A percentile compares a stretch with the other conserved stretches of the same genome.
phyloP scores from a whole-genome alignment of 2,113 vertebrate genomes.

The Alosa alosa region DNA sequence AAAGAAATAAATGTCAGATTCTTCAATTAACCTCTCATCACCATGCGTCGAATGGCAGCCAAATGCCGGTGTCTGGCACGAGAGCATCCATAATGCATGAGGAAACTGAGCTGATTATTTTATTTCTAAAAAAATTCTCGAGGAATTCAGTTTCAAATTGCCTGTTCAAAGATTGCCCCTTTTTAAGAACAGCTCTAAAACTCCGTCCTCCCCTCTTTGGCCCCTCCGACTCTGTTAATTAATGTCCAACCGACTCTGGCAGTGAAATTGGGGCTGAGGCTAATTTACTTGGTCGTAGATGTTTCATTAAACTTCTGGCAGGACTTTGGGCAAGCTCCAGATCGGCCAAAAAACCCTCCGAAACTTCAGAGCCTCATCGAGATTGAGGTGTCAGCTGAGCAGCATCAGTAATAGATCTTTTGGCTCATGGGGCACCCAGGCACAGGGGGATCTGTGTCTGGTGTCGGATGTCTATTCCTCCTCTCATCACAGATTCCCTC shows the following conservation, averaged over 20 bases:
- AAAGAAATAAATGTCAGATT: conserved; percentile 6
- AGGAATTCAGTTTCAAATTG: conserved; percentile 7
- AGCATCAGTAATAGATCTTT: conserved; percentile 44
- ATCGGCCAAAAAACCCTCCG: neutral
- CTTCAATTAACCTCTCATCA: conserved; percentile 28
- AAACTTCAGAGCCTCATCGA: conserved; percentile 13
- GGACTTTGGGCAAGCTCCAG: conserved; percentile 20
- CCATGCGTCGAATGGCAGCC: conserved; percentile 4
- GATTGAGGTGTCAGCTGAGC: conserved; percentile 20
- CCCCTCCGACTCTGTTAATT: conserved; percentile 22
- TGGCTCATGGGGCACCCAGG: conserved; percentile 26
- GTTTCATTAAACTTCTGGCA: conserved; percentile 44
- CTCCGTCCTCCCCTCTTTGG: neutral
- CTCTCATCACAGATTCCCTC: conserved; percentile 34
- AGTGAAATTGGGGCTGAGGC: conserved; percentile 22
- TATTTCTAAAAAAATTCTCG: neutral
- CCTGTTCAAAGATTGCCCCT: conserved; percentile 25
- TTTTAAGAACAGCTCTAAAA: conserved; percentile 26
- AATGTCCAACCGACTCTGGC: conserved; percentile 17
- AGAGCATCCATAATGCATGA: conserved; percentile 30
- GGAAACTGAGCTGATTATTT: neutral
- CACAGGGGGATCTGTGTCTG: conserved; percentile 22
- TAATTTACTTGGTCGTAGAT: conserved; percentile 33
- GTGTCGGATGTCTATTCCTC: conserved; percentile 28
- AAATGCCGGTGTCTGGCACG: neutral